phyloP scores from a whole-genome alignment of 2,113 vertebrate species.

The Calyptomena viridis region DNA sequence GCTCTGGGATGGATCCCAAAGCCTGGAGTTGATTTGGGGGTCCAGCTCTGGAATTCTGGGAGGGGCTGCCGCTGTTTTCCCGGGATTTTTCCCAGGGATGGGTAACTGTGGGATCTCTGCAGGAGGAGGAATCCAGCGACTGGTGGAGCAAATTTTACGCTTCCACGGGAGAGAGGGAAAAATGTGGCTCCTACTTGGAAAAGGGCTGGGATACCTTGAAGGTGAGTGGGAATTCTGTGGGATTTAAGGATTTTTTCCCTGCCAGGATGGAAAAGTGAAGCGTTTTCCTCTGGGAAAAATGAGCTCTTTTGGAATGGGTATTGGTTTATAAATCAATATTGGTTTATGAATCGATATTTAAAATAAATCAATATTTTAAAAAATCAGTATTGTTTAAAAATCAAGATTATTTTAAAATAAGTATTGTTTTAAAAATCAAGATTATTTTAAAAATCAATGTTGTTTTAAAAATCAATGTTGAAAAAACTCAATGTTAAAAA shows the following conservation, averaged over 20 bases:
- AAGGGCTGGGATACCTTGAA: conserved; percentile 88
- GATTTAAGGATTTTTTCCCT: neutral
- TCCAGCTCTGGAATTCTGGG: neutral
- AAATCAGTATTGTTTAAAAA: too few relatives aligned
- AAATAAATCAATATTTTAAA: too few relatives aligned
- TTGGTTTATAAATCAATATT: too few relatives aligned
- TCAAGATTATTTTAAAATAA: too few relatives aligned
- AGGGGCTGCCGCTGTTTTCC: neutral
- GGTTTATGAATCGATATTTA: too few relatives aligned
- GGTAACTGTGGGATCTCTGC: neutral
- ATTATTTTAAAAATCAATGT: too few relatives aligned
- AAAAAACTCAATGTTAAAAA: neutral
- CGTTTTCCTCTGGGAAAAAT: fast-evolving
- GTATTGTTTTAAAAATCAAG: too few relatives aligned
- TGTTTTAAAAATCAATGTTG: too few relatives aligned
- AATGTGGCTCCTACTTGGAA: conserved; percentile 89
- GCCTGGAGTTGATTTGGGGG: too few relatives aligned
- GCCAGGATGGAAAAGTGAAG: fast-evolving
- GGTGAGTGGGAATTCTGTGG: conserved; percentile 68
- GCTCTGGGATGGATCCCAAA: neutral
- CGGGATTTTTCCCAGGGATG: neutral
- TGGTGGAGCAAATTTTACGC: conserved; percentile 99
- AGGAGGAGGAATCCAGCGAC: conserved; percentile 95
- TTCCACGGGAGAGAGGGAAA: conserved; percentile 85
- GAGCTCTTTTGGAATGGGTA: too few relatives aligned